Conservation (phyloP, 1,140 invertebrate species). For the Micrasema minimum region DNA sequence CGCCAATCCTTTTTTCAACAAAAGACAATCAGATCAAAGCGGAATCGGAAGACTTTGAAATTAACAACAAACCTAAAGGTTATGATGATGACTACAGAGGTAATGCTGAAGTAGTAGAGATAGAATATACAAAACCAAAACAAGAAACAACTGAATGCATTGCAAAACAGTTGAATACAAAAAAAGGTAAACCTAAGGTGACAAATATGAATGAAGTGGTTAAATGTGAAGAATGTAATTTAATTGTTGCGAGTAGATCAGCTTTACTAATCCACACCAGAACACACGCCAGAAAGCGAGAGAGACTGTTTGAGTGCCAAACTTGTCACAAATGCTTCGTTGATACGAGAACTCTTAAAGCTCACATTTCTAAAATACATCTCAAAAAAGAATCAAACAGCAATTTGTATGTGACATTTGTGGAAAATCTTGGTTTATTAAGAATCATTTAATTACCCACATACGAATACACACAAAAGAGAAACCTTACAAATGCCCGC, state of each 20-base stretch:
- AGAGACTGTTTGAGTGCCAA: conserved; percentile 48
- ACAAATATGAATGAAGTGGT: conserved; percentile 32
- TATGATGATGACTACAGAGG: too few relatives aligned
- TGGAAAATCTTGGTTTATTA: conserved; percentile 44
- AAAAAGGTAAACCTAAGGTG: too few relatives aligned
- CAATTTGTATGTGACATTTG: conserved; percentile 45
- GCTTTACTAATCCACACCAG: conserved; percentile 39
- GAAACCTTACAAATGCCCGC: conserved; percentile 42
- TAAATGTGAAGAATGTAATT: conserved; percentile 25
- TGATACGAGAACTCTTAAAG: conserved; percentile 33
- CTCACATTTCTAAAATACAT: conserved; percentile 30
- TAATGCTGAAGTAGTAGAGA: background rate
- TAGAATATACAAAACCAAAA: too few relatives aligned
- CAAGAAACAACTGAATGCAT: too few relatives aligned
- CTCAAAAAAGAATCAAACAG: background rate
- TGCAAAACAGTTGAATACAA: too few relatives aligned
- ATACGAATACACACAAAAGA: conserved; percentile 41
- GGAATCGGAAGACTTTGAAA: conserved; percentile 7
- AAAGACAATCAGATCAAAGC: background rate
- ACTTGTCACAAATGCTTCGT: conserved; percentile 47
- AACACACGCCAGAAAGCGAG: conserved; percentile 40
- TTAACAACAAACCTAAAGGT: background rate
- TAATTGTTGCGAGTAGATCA: conserved; percentile 29
- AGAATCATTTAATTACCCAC: conserved; percentile 35
- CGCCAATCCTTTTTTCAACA: background rate